Conservation (phyloP, 2,797 vertebrate species). For the Esox lucius region DNA sequence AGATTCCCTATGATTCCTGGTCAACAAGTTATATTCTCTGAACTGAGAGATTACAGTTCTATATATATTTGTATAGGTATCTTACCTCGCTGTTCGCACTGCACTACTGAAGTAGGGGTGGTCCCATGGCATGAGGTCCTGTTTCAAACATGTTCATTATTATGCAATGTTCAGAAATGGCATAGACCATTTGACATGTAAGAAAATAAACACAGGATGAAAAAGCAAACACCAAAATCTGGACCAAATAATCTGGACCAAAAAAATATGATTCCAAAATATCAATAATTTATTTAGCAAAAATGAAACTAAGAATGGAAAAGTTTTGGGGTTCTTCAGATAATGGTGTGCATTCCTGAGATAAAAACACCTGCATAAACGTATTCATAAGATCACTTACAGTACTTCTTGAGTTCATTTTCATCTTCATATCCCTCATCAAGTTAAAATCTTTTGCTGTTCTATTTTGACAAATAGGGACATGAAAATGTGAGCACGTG, state of each 20-base stretch:
- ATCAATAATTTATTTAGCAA: too few species aligned
- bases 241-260: too few species aligned
- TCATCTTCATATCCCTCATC: conserved; percentile 82
- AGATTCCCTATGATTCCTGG: background rate
- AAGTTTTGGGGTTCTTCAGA: too few species aligned
- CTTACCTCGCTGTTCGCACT: conserved; percentile 84
- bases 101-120: conserved; percentile 84
- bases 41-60: background rate
- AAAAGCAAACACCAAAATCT: too few species aligned
- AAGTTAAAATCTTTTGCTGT: conserved; percentile 79
- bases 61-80: background rate
- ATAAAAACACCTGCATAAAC: background rate
- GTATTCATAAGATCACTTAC: conserved; percentile 64
- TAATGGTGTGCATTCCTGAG: conserved; percentile 55
- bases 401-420: conserved; percentile 77
- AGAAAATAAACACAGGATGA: too few species aligned
- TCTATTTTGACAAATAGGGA: conserved; percentile 63
- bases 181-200: too few species aligned
- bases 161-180: too few species aligned
- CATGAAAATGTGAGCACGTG: background rate
- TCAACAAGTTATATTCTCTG: background rate
- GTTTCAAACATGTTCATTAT: too few species aligned
- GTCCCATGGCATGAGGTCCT: conserved; percentile 83
- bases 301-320: too few species aligned
- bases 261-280: too few species aligned